Base-by-base conservation (phyloP, 92 coral and sea anemone species). In the Paragorgia papillata region DNA sequence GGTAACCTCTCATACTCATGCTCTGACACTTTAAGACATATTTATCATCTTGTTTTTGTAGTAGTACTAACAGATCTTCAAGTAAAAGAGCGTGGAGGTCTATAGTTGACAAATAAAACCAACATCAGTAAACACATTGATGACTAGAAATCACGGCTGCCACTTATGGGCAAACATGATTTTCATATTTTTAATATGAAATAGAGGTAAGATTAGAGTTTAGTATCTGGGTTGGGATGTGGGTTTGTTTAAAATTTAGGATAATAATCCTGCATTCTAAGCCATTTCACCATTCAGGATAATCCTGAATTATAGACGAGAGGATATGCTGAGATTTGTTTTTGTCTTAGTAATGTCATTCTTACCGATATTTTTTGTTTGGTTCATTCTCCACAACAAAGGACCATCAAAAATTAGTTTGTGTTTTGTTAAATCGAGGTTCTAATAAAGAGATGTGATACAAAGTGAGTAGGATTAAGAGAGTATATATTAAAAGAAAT, bases 31-130 rank as follows among this genome's bases (percentile, higher is more conserved):
- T 95, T n/a, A 95, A 87, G 39, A 95, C 91, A 20, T 89, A 83
- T 66, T 89, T 91, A 59, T 95, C 99, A 61, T 95, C 99, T 73
- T 91, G 97, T 50, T 87, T 95, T 81, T 95, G 99, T 31, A 95
- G 86, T 46, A 95, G 86, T 37, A 95, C 88, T 37, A 95, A 49
- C 68, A 95, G 79, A 74, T 95, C 99, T 73, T 95, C 99, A 48
- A 95, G 74, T 75, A 95, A 66, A 27, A 95, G 84, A 49, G 90
- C 99, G 43, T 95, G 99, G 29, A 95, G 90, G 58, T 95, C 99
- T 95, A 81, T 1, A 71, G 31, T 51, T n/a, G n/a, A n/a, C n/a
- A 33, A 18, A 37, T 14, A 79, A 31, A 51, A 7, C 29, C 53
- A 32, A 24, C 17, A 2, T 27, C 30, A 60, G 21, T 57, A 18